These are phyloP conservation scores for Alligator mississippiensis DNA, from an alignment of 2,113 vertebrate genomes.

Conservation along the genomic window DNA sequence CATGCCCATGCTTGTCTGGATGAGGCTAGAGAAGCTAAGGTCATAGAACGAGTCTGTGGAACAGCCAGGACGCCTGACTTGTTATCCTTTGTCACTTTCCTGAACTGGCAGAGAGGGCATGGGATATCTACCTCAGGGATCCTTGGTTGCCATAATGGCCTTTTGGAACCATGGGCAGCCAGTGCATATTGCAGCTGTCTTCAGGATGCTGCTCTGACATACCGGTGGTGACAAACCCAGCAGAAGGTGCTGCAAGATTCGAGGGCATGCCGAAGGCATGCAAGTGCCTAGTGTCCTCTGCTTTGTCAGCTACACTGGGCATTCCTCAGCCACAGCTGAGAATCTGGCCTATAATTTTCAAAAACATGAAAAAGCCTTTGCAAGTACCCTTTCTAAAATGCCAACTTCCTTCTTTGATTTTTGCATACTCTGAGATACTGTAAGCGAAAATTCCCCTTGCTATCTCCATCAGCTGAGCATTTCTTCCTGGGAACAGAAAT, in stretches of 20 bases:
- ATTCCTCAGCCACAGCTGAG: neutral
- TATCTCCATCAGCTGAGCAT: constrained; percentile 6
- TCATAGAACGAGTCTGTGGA: neutral
- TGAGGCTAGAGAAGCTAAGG: too few relatives aligned
- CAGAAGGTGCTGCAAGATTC: neutral
- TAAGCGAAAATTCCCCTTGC: neutral
- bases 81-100: neutral
- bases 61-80: neutral
- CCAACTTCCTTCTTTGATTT: neutral
- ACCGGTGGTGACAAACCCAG: neutral
- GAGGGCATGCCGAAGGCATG: neutral
- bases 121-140: neutral
- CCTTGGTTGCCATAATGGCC: neutral
- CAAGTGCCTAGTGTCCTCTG: too few relatives aligned
- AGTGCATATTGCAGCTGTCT: neutral
- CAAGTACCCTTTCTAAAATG: constrained; percentile 28
- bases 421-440: constrained; percentile 13
- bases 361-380: neutral
- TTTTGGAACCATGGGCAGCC: neutral
- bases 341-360: neutral
- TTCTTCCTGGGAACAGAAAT: neutral
- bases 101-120: neutral
- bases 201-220: neutral
- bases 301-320: neutral
- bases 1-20: too few relatives aligned